Evolutionary conservation across 2,113 vertebrate genomes (phyloP), one percentile per base, ranked within the genome.

Genomic region (Mystacornis crossleyi): DNA sequence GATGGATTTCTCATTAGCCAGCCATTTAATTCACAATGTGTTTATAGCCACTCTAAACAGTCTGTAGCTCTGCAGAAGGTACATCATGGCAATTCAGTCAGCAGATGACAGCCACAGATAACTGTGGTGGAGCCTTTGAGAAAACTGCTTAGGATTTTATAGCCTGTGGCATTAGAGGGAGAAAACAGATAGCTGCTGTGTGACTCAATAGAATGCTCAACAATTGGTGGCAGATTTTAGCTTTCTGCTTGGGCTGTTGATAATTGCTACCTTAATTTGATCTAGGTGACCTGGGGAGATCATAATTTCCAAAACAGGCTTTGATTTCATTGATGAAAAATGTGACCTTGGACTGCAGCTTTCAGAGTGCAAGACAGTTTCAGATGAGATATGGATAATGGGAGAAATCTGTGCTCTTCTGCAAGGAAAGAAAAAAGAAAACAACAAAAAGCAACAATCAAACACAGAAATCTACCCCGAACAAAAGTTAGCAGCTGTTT

Each of bases 271-370:
- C 90, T 95, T 97, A 94, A 97, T 97, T 95, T 92, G 74, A 83
- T 93, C 89, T 94, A 60, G 92, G 95, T 96, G 95, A 96, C 95
- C 94, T 95, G 82, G 87, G 95, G 96, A 97, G 92, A 96, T 95
- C 42, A 74, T 96, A 79, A 95, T 96, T 96, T 94, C 74, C 72
- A 72, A 84, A 88, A 65, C 40, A 82, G 64, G 29, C 93, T 96
- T 95, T 91, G 80, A 89, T 93, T 97, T 95, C 94, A 89, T 96
- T 93, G 94, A 87, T 97, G 95, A 97, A 95, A 96, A 95, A 94
- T 96, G 81, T 93, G 91, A 90, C 94, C 94, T 93, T 96, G 90
- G 53, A 83, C 84, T 93, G 19, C 43, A 70, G 81, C 79, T 90
- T 81, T 93, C 64, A 24, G 60, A 92, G 43, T 48, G 82, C 54